Conservation (phyloP, 2,888 invertebrate species). For the Aphodius granarius region DNA sequence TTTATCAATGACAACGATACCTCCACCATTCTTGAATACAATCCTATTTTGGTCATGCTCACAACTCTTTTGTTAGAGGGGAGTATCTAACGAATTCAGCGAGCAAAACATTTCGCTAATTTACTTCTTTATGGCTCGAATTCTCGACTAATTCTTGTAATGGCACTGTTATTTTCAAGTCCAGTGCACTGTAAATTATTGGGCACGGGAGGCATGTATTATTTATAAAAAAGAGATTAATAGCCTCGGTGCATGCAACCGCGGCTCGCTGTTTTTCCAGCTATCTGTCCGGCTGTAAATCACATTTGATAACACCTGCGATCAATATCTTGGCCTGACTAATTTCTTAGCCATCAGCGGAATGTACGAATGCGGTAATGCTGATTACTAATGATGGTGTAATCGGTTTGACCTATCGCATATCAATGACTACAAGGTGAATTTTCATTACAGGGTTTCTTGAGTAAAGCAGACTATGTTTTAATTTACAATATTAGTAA, state of each 20-base stretch:
- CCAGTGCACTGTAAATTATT: constrained; percentile 10
- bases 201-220: background rate
- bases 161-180: constrained; percentile 13
- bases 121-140: background rate
- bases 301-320: constrained; percentile 1
- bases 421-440: too few relatives aligned
- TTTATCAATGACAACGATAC: too few relatives aligned
- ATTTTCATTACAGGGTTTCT: too few relatives aligned
- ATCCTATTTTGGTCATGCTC: too few relatives aligned
- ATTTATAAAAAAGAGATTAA: constrained; percentile 15
- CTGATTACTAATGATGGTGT: background rate
- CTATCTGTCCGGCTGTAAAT: constrained; percentile 4
- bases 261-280: constrained; percentile 1
- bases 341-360: background rate
- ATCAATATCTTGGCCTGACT: background rate
- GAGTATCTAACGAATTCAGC: too few relatives aligned
- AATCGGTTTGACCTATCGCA: background rate
- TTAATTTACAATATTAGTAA: background rate
- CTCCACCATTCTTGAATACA: too few relatives aligned
- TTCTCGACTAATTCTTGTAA: background rate
- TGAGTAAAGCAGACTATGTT: too few relatives aligned
- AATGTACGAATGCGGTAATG: background rate
- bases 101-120: background rate
- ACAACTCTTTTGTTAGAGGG: too few relatives aligned
- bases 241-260: background rate